Evolutionary conservation across 2,888 invertebrate species (phyloP).

Genomic region (Serrognathus titanus): DNA sequence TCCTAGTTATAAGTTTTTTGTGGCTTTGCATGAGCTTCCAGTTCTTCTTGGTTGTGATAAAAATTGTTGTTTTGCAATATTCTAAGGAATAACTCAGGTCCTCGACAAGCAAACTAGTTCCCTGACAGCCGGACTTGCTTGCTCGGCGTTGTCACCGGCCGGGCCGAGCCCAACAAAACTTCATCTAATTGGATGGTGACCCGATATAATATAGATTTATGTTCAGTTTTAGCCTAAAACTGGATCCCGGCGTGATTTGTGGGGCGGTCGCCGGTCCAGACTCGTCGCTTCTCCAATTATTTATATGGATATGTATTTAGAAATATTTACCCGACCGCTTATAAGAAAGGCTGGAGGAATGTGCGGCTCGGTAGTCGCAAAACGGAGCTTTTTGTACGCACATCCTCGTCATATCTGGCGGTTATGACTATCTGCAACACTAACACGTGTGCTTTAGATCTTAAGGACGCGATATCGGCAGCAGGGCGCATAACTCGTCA

Average conservation of each 20-base stretch:
- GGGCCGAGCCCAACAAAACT: slow-evolving; percentile 40
- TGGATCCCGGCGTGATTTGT: slow-evolving; percentile 45
- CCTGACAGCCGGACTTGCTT: slow-evolving; percentile 27
- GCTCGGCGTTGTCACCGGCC: slow-evolving; percentile 34
- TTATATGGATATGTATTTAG: slow-evolving; percentile 30
- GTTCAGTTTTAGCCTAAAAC: slow-evolving; percentile 44
- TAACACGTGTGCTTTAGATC: slow-evolving; percentile 43
- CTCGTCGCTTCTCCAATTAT: slow-evolving; percentile 28
- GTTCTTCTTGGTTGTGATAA: slow-evolving; percentile 1
- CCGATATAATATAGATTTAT: slow-evolving; percentile 50
- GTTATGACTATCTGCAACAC: slow-evolving; percentile 45
- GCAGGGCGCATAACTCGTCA: slow-evolving; percentile 45
- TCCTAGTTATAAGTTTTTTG: no score
- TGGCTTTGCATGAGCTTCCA: not conserved
- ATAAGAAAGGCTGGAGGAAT: slow-evolving; percentile 1
- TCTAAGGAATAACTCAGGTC: slow-evolving; percentile 17
- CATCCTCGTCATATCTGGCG: slow-evolving; percentile 17
- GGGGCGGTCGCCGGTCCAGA: slow-evolving; percentile 30
- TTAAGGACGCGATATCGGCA: slow-evolving; percentile 41
- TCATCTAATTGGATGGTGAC: slow-evolving; percentile 46
- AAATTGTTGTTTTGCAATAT: slow-evolving; percentile 13
- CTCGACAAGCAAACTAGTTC: slow-evolving; percentile 29
- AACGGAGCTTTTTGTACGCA: slow-evolving; percentile 1
- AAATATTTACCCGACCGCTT: slow-evolving; percentile 25
- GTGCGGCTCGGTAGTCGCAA: not conserved